Percentiles rank a stretch among this genome's conserved stretches.
Evolutionary conservation across 1,140 invertebrate genomes (phyloP).

Genomic region (Diploscapter pachys): DNA sequence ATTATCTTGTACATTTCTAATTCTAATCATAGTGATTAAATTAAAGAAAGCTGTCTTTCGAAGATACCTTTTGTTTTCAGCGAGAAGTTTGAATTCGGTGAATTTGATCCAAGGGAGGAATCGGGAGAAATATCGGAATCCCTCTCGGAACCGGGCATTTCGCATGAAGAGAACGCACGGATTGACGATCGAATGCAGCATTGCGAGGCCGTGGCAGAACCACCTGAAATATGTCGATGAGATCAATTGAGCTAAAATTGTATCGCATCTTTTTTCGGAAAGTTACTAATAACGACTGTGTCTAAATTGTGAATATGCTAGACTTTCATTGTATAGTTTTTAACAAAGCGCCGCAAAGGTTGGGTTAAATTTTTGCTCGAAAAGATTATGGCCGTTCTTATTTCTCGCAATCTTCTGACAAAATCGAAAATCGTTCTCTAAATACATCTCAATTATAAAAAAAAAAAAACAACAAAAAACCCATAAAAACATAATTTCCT

Average conservation of each 20-base stretch:
- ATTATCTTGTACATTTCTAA: no score
- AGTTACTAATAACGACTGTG: no score
- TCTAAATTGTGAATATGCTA: no score
- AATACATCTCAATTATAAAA: not conserved
- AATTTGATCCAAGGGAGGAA: constrained; percentile 45
- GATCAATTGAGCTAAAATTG: not conserved
- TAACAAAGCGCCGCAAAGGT: not conserved
- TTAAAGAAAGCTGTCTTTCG: no score
- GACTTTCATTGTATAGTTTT: not conserved
- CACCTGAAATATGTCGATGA: constrained; percentile 43
- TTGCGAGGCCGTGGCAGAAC: constrained; percentile 51
- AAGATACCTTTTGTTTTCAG: constrained; percentile 25
- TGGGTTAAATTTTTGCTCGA: not conserved
- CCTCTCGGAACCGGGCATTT: constrained; percentile 52
- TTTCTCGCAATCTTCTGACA: no score
- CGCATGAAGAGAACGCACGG: constrained; percentile 54
- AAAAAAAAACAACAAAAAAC: no score
- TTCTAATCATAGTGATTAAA: no score
- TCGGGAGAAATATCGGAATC: constrained; percentile 51
- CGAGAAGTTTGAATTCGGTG: constrained; percentile 34
- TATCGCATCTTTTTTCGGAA: not conserved
- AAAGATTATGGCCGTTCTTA: not conserved
- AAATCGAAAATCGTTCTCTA: no score
- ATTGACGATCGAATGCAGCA: constrained; percentile 58
- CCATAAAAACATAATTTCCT: not conserved